Conservation (phyloP, 1,140 invertebrate species). For the Dreissena polymorpha region DNA sequence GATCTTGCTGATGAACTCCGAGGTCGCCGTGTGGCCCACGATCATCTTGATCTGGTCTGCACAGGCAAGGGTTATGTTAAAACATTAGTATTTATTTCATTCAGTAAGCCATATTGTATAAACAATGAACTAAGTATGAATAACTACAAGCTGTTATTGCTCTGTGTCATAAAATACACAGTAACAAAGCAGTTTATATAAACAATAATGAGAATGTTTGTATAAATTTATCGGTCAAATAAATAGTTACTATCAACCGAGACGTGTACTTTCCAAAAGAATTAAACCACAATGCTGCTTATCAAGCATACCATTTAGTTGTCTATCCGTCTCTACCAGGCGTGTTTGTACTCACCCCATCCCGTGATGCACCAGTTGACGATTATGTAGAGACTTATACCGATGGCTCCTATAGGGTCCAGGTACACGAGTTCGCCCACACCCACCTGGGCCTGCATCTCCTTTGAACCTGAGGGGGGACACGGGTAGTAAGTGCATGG, state of each 20-base stretch:
- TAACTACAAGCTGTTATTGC: background rate
- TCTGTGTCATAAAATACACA: background rate
- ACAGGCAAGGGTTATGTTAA: background rate
- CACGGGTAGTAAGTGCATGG: background rate
- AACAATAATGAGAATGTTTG: background rate
- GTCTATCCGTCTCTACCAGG: too few species aligned
- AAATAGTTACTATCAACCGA: background rate
- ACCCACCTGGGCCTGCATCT: slow-evolving; percentile 37
- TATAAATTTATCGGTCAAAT: background rate
- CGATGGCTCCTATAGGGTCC: slow-evolving; percentile 78
- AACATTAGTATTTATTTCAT: background rate
- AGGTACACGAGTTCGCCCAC: slow-evolving; percentile 70
- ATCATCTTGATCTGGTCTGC: slow-evolving; percentile 76
- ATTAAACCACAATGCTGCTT: background rate
- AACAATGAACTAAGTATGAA: background rate
- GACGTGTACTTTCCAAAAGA: slow-evolving; percentile 8
- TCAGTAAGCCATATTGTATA: background rate
- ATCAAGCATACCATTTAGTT: too few species aligned
- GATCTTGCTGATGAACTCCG: slow-evolving; percentile 76
- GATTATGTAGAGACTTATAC: slow-evolving; percentile 74
- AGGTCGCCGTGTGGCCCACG: slow-evolving; percentile 75
- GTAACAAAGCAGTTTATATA: background rate
- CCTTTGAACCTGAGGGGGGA: slow-evolving; percentile 40
- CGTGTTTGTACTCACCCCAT: slow-evolving; percentile 63
- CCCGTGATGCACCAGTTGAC: slow-evolving; percentile 67